A percentile compares a stretch with the other conserved stretches of the same genome.
Conservation (phyloP, 2,113 vertebrate genomes). For the Monopterus albus region DNA sequence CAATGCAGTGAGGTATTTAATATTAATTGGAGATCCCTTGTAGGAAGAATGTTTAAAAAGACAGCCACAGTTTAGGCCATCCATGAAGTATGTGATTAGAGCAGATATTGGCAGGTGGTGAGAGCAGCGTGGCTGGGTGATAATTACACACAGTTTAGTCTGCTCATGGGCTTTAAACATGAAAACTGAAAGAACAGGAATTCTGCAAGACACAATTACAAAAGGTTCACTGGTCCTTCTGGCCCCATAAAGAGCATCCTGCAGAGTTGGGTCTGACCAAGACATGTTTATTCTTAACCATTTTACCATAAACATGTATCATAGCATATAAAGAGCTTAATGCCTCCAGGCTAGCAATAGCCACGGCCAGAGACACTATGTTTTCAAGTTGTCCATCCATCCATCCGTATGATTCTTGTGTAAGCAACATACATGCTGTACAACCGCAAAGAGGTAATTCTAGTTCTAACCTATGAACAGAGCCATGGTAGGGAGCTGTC, state of each 20-base stretch:
- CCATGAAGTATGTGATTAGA: neutral
- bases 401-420: no score
- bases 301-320: neutral
- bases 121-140: neutral
- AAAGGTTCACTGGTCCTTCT: neutral
- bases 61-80: conserved; percentile 1
- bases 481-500: no score
- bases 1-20: conserved; percentile 28
- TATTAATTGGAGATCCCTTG: conserved; percentile 31
- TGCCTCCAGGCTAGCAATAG: no score
- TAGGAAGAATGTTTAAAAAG: conserved; percentile 11
- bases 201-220: neutral
- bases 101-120: conserved; percentile 5
- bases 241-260: neutral
- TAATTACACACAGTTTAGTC: conserved; percentile 6
- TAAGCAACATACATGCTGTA: no score
- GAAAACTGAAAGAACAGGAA: conserved; percentile 22
- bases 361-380: no score
- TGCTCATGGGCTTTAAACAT: conserved; percentile 20
- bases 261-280: neutral
- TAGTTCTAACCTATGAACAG: no score
- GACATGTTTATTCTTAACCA: neutral
- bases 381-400: no score
- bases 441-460: no score
- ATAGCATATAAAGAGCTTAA: neutral